Base-by-base conservation (phyloP, 1,140 invertebrate species). In the Trissolcus basalis region DNA sequence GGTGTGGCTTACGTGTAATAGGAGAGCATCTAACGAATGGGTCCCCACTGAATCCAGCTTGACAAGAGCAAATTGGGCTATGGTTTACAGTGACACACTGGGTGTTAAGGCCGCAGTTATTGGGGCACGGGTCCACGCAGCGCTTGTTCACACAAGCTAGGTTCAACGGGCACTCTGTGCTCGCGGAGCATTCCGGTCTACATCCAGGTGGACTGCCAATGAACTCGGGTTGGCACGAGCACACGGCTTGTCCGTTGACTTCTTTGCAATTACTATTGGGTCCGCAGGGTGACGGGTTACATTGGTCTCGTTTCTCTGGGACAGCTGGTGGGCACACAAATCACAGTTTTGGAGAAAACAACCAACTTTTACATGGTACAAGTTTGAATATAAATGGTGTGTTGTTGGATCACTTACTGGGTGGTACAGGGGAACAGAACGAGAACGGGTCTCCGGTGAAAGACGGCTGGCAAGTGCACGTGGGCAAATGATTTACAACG, bases 401-500 rank as follows among this genome's bases (percentile, higher is more conserved):
- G 43, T 43, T 35, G 33, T 9, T 39, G 36, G n/a, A n/a, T n/a
- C 43, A 56, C 82, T 83, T 81, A 83, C 82, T 68, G 35, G 67
- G 39, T 78, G 70, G 79, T 41, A 84, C 47, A 82, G 82, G 79
- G 16, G 77, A 82, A 64, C 81, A 82, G 43, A 84, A 88, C 60
- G 86, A 89, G 85, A 92, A 92, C 13, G 92, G 91, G 82, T 92
- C 90, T 13, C 91, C 92, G 19, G 89, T 90, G 55, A 82, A 91
- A 64, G 90, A 91, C 68, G 86, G 81, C 43, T 82, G 85, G 83
- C 91, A 92, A 19, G 87, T 89, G 77, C 93, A 94, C 61, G 91
- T 90, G 0, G 93, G 90, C 77, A 89, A 91, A 80, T 93, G 93
- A 69, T 92, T 91, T 35, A 93, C 89, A 1, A 91, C 89, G 54